Conservation (phyloP, 2,888 invertebrate species). For the Tholera decimalis region DNA sequence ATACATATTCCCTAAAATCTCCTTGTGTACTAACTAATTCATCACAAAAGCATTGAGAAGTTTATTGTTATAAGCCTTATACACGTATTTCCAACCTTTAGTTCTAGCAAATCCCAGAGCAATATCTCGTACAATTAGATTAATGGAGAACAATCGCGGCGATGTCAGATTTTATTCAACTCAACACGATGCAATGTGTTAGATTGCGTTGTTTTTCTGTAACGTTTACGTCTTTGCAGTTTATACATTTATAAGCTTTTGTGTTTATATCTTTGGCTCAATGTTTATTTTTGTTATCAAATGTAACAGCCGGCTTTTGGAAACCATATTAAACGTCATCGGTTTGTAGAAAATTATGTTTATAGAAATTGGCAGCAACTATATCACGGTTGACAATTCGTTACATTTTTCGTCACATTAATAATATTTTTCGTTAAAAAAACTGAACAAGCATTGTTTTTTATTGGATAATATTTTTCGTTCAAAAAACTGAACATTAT, state of each 20-base stretch:
- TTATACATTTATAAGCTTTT: neutral
- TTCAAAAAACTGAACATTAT: neutral
- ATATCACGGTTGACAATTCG: neutral
- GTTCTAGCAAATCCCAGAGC: constrained; percentile 11
- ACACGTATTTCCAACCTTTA: constrained; percentile 7
- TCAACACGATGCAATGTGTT: constrained; percentile 19
- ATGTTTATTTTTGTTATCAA: neutral
- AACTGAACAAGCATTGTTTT: too few relatives aligned
- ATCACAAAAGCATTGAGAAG: neutral
- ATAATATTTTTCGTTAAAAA: neutral
- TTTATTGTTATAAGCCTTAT: neutral
- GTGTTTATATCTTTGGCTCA: neutral
- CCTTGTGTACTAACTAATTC: neutral
- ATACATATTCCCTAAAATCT: neutral
- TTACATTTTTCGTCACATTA: neutral
- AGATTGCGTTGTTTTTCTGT: constrained; percentile 31
- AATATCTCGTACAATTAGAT: constrained; percentile 43
- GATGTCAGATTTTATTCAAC: constrained; percentile 43
- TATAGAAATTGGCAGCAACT: too few relatives aligned
- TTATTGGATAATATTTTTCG: neutral
- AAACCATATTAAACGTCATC: too few relatives aligned
- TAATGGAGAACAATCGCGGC: constrained; percentile 29
- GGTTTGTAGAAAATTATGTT: neutral
- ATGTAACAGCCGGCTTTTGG: too few relatives aligned
- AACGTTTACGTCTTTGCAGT: constrained; percentile 14